phyloP scores from a whole-genome alignment of 2,797 vertebrate genomes.

The Neosalanx taihuensis region DNA sequence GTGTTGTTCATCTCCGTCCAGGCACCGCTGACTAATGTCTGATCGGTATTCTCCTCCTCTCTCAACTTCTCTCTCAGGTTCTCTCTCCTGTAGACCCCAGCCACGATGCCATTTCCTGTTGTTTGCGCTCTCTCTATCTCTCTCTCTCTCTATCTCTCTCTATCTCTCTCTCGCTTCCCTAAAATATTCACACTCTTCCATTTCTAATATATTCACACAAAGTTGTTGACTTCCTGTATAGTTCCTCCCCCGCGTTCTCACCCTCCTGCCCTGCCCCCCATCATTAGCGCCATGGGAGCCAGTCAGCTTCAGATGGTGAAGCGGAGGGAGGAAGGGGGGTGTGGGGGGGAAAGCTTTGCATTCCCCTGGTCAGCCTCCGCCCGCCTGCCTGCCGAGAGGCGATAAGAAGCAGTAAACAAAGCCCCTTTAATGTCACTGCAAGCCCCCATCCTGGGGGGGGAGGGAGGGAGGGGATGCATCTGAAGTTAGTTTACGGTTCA shows the following conservation, averaged over 20 bases:
- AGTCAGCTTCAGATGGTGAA: background rate
- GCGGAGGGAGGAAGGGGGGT: background rate
- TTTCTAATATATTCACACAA: background rate
- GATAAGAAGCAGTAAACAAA: conserved; percentile 74
- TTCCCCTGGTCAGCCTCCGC: conserved; percentile 4
- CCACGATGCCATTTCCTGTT: background rate
- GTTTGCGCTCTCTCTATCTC: background rate
- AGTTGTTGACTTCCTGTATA: background rate
- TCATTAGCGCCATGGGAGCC: background rate
- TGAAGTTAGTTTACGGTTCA: background rate
- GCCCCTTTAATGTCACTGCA: conserved; percentile 70
- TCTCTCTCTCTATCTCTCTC: background rate
- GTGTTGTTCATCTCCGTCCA: background rate
- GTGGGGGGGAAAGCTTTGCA: background rate
- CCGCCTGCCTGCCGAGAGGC: conserved; percentile 68
- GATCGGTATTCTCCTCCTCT: background rate
- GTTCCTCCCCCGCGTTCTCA: background rate
- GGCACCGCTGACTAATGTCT: background rate
- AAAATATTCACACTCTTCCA: background rate
- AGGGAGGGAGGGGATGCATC: conserved; percentile 1
- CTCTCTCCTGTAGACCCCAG: background rate
- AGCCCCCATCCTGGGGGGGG: conserved; percentile 59
- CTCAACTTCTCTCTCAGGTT: background rate
- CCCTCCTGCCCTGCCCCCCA: background rate
- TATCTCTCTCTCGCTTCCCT: background rate